Evolutionary conservation across 2,797 vertebrate genomes (phyloP).

Genomic region (Pangasius djambal): DNA sequence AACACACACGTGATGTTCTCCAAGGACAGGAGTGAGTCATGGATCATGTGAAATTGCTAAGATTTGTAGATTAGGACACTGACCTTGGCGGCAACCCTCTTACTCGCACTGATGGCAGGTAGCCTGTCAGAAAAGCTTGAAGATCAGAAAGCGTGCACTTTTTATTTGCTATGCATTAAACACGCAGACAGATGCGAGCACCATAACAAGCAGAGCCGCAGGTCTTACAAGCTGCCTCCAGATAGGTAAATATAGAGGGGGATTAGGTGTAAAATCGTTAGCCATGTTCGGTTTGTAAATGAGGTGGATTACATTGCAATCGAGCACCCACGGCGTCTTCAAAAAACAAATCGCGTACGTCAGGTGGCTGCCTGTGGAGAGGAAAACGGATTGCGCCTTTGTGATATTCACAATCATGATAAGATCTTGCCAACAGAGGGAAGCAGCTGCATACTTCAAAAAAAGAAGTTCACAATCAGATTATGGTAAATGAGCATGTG

Average conservation of each 20-base stretch:
- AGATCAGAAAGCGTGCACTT: slow-evolving; percentile 23
- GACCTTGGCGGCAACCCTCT: slow-evolving; percentile 51
- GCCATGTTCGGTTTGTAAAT: slow-evolving; percentile 49
- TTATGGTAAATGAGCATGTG: slow-evolving; percentile 52
- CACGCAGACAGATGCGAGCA: slow-evolving; percentile 40
- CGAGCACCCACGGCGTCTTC: slow-evolving; percentile 36
- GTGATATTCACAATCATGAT: slow-evolving; percentile 56
- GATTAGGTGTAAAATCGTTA: slow-evolving; percentile 37
- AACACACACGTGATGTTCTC: neutral
- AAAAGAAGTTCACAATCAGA: slow-evolving; percentile 53
- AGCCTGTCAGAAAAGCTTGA: slow-evolving; percentile 9
- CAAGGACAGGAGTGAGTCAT: slow-evolving; percentile 43
- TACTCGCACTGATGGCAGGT: slow-evolving; percentile 34
- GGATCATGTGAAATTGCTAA: slow-evolving; percentile 40
- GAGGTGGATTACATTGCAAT: slow-evolving; percentile 51
- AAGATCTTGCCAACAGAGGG: slow-evolving; percentile 49
- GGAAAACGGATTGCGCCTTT: slow-evolving; percentile 51
- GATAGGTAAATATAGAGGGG: slow-evolving; percentile 32
- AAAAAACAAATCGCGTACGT: slow-evolving; percentile 30
- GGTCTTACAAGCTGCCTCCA: slow-evolving; percentile 36
- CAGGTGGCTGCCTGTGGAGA: slow-evolving; percentile 53
- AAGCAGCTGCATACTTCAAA: slow-evolving; percentile 52
- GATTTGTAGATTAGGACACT: slow-evolving; percentile 50
- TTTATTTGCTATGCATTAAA: slow-evolving; percentile 45
- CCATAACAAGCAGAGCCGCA: slow-evolving; percentile 16